Percentiles rank a stretch among this genome's conserved stretches.
phyloP scores from a whole-genome alignment of 2,797 vertebrate genomes.

The Glyptemys insculpta region DNA sequence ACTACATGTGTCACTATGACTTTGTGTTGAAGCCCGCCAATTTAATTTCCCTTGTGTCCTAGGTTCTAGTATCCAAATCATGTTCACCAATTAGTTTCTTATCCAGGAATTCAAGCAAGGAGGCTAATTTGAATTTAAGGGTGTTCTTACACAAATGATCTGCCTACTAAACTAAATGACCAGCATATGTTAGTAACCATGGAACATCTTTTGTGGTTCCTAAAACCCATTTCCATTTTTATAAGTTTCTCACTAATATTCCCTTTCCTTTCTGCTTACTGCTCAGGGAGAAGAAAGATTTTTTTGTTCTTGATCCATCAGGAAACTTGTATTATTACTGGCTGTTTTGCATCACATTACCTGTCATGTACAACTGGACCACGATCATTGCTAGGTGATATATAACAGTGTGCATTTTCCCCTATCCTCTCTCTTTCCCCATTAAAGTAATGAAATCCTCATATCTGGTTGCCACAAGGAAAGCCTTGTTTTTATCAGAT shows the following conservation, averaged over 20 bases:
- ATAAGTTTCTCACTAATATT: neutral
- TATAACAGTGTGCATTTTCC: neutral
- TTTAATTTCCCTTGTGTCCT: neutral
- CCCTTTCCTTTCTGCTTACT: constrained; percentile 8
- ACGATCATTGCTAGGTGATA: constrained; percentile 94
- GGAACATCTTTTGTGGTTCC: neutral
- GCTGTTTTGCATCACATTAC: constrained; percentile 92
- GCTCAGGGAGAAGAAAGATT: constrained; percentile 87
- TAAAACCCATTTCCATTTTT: neutral
- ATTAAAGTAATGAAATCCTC: neutral
- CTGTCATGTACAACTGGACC: constrained; percentile 98
- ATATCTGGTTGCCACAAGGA: neutral
- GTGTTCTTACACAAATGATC: neutral
- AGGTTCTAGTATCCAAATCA: neutral
- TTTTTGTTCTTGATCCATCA: constrained; percentile 89
- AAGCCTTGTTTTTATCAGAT: neutral
- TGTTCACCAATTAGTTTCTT: neutral
- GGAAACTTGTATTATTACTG: constrained; percentile 94
- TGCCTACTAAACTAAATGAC: neutral
- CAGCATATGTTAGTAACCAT: neutral
- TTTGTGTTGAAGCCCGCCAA: neutral
- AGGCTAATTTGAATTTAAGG: neutral
- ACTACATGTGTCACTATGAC: neutral
- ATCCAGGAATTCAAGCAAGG: neutral
- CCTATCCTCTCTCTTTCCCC: neutral